Evolutionary conservation across 2,113 vertebrate genomes (phyloP).

Genomic region (Brienomyrus longianalis): DNA sequence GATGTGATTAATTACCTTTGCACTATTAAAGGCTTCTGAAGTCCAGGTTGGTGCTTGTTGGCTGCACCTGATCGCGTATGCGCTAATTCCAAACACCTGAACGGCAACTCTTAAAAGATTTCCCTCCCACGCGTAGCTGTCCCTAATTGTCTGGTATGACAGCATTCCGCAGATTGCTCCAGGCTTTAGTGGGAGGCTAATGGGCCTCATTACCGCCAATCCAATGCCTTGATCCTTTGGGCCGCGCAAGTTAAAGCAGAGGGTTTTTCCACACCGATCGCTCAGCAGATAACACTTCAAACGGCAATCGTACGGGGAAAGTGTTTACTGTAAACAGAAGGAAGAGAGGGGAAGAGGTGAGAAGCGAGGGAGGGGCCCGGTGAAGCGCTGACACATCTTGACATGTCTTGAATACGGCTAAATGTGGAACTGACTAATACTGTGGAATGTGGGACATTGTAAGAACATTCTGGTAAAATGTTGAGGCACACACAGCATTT

Average conservation of each 20-base stretch:
- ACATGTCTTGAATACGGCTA: not conserved
- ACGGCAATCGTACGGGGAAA: not conserved
- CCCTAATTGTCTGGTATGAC: not conserved
- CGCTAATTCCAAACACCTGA: not conserved
- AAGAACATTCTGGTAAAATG: not conserved
- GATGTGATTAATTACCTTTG: constrained; percentile 4
- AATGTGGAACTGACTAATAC: not conserved
- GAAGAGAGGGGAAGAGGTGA: not conserved
- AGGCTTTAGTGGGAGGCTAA: not conserved
- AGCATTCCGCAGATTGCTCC: constrained; percentile 4
- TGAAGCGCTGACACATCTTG: not conserved
- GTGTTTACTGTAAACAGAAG: constrained; percentile 10
- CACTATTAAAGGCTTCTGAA: constrained; percentile 14
- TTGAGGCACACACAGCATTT: not conserved
- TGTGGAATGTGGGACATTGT: not conserved
- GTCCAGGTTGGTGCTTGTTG: not conserved
- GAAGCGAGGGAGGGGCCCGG: not conserved
- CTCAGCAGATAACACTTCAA: not conserved
- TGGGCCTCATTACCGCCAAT: constrained; percentile 8
- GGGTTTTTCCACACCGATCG: not conserved
- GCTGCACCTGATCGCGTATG: constrained; percentile 11
- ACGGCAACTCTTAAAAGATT: not conserved
- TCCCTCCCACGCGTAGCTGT: not conserved
- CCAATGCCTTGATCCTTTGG: not conserved
- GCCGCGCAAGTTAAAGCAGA: not conserved